phyloP scores from a whole-genome alignment of 2,888 invertebrate species.

The Eupithecia dodoneata region DNA sequence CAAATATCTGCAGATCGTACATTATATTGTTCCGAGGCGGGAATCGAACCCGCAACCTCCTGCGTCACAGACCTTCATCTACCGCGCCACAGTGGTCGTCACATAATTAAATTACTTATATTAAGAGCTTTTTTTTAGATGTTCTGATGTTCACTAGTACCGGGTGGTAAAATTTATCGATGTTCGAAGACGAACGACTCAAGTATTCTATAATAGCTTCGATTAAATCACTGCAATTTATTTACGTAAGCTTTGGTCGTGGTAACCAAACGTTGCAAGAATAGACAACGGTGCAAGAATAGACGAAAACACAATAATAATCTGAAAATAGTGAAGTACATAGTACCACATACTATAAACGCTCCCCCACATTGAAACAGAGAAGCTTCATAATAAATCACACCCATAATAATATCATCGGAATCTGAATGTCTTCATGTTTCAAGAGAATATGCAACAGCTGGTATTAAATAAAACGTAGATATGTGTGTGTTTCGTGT shows the following conservation, averaged over 20 bases:
- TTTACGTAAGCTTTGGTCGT: background rate
- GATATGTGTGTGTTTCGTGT: background rate
- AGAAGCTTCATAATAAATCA: slow-evolving; percentile 74
- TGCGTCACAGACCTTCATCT: too few relatives aligned
- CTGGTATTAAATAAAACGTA: slow-evolving; percentile 3
- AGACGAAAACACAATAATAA: slow-evolving; percentile 58
- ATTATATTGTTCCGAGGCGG: too few relatives aligned
- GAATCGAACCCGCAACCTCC: too few relatives aligned
- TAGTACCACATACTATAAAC: slow-evolving; percentile 58
- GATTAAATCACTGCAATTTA: background rate
- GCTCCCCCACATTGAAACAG: slow-evolving; percentile 68
- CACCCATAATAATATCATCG: slow-evolving; percentile 74
- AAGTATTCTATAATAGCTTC: background rate
- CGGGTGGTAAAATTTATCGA: background rate
- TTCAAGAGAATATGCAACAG: slow-evolving; percentile 8
- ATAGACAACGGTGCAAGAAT: slow-evolving; percentile 51
- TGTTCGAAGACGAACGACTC: background rate
- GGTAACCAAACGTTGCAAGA: slow-evolving; percentile 1
- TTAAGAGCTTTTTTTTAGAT: background rate
- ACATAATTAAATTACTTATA: too few relatives aligned
- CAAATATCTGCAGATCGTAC: too few relatives aligned
- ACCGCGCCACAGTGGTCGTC: too few relatives aligned
- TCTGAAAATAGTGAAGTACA: slow-evolving; percentile 64
- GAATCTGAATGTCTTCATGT: slow-evolving; percentile 55
- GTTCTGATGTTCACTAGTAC: background rate